Evolutionary conservation across 2,797 vertebrate genomes (phyloP), one percentile per base, ranked within the genome.

Genomic region (Parauchenoglanis ngamensis): DNA sequence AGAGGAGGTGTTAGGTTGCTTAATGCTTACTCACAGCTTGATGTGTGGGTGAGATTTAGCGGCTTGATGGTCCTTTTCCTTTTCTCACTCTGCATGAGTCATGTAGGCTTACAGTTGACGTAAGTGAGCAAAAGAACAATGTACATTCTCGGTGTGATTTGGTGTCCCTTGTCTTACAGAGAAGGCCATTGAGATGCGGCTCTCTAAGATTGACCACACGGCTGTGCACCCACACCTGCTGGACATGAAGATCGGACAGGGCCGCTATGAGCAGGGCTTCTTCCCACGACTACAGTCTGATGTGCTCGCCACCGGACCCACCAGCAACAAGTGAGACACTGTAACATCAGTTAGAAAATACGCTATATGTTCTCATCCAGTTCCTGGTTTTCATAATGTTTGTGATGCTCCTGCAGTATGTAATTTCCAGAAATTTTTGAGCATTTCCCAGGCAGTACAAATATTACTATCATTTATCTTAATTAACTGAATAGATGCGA

Each of bases 241-340:
- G 93, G 98, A 99, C 93, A 99, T 99, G 98, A 99, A 98, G 96
- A 99, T 99, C 35, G 98, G 98, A 65, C 98, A 99, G 94, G 98
- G 98, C 3, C 99, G 99, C 85, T 99, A 99, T 0, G 97, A 99
- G 92, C 97, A 97, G 12, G 98, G 98, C 86, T 99, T 99, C 95
- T 99, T 99, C 93, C 98, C 98, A 54, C 97, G 96, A 23, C 95
- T 99, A 85, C 98, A 99, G 92, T 97, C 97, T 13, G 98, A 98
- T 19, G 98, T 99, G 75, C 97, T 99, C 81, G 98, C 97, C 87
- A 96, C 96, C 0, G 98, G 98, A 87, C 98, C 98, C 92, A 96
- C 95, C 91, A 98, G 97, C 95, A 99, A 99, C 95, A 99, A 99
- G 98, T 99, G 85, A 97, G 93, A 93, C 84, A 11, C 63, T 31